Evolutionary conservation across 2,888 invertebrate genomes (phyloP).

Genomic region (Pyrrhosoma nymphula): DNA sequence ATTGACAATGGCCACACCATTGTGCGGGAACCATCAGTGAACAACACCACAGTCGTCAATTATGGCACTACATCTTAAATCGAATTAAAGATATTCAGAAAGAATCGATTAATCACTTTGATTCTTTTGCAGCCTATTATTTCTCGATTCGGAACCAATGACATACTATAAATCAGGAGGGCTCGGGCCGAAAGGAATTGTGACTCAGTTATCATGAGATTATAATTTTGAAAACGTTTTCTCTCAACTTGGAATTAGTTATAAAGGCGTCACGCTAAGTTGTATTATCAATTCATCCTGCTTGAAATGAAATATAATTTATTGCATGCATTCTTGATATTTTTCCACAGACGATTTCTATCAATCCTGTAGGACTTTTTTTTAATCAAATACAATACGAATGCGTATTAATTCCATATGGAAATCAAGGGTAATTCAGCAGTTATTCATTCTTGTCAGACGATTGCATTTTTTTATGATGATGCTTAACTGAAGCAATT

Average conservation of each 20-base stretch:
- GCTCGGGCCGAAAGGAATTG: background rate
- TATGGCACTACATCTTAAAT: constrained; percentile 10
- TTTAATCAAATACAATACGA: background rate
- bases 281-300: background rate
- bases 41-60: constrained; percentile 38
- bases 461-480: background rate
- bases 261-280: background rate
- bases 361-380: background rate
- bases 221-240: background rate
- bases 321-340: background rate
- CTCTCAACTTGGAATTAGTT: background rate
- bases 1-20: constrained; percentile 50
- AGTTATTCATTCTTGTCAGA: background rate
- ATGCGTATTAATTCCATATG: background rate
- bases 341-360: background rate
- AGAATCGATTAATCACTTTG: background rate
- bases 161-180: background rate
- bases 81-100: constrained; percentile 46
- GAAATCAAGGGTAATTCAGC: background rate
- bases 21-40: background rate
- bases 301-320: background rate
- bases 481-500: background rate
- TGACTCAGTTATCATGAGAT: constrained; percentile 8
- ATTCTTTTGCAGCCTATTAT: background rate
- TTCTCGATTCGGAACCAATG: constrained; percentile 17